Evolutionary conservation across 2,888 invertebrate species (phyloP).

Genomic region (Tetropium fuscum): DNA sequence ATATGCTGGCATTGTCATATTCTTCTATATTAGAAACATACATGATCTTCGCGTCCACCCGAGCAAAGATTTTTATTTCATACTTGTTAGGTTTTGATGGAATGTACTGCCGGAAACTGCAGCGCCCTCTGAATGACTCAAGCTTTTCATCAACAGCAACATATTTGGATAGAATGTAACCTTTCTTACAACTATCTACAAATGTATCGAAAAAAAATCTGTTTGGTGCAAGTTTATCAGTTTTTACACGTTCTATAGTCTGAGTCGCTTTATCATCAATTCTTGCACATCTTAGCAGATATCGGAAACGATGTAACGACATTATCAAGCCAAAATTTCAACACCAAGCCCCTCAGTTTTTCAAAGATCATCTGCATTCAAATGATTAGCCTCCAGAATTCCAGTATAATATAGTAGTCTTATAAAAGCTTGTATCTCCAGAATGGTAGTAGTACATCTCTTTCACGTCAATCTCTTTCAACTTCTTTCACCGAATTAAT

Average conservation of each 20-base stretch:
- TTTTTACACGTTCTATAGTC: not conserved
- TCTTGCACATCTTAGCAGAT: too few relatives aligned
- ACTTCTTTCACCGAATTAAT: not conserved
- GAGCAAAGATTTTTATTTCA: not conserved
- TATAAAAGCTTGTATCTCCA: not conserved
- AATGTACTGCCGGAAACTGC: too few relatives aligned
- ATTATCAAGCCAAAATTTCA: too few relatives aligned
- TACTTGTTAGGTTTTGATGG: too few relatives aligned
- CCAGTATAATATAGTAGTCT: too few relatives aligned
- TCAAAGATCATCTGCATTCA: too few relatives aligned
- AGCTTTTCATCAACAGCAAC: too few relatives aligned
- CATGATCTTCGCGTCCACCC: not conserved
- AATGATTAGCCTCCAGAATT: too few relatives aligned
- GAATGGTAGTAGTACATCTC: not conserved
- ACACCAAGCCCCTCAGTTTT: too few relatives aligned
- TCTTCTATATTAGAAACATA: too few relatives aligned
- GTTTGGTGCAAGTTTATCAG: not conserved
- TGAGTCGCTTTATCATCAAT: not conserved
- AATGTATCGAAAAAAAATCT: not conserved
- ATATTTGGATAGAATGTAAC: not conserved
- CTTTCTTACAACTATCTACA: not conserved
- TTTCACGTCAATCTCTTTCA: not conserved
- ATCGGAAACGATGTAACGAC: too few relatives aligned
- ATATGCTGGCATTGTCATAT: not conserved
- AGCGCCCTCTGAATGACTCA: too few relatives aligned